Evolutionary conservation across 1,140 invertebrate genomes (phyloP).

Genomic region (Gonioctena quinquepunctata): DNA sequence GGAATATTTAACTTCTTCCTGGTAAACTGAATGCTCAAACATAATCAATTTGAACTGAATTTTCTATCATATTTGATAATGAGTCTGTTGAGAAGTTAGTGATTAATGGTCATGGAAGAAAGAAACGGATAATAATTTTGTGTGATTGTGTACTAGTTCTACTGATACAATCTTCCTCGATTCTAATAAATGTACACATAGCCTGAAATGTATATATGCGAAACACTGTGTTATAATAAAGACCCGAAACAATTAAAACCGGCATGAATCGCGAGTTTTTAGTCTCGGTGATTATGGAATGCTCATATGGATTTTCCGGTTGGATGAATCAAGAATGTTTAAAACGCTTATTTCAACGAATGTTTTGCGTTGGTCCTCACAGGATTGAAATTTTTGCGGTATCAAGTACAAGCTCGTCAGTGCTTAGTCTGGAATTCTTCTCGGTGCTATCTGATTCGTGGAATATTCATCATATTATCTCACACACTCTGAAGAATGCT

Average conservation of each 20-base stretch:
- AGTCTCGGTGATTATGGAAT: conserved; percentile 32
- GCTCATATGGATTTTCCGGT: conserved; percentile 31
- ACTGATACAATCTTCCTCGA: neutral
- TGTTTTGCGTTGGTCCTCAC: conserved; percentile 15
- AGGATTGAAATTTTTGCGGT: conserved; percentile 45
- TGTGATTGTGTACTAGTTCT: too few species aligned
- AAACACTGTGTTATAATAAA: neutral
- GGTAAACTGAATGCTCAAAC: too few species aligned
- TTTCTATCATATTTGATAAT: too few species aligned
- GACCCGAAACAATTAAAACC: conserved; percentile 22
- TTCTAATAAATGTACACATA: neutral
- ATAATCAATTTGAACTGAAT: too few species aligned
- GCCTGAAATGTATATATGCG: neutral
- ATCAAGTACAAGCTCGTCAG: conserved; percentile 26
- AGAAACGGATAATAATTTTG: too few species aligned
- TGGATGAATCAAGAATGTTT: conserved; percentile 30
- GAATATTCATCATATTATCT: neutral
- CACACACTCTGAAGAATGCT: too few species aligned
- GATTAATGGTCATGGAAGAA: too few species aligned
- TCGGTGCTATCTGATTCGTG: neutral
- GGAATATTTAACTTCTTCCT: too few species aligned
- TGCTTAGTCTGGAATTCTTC: conserved; percentile 2
- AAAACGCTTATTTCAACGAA: conserved; percentile 24
- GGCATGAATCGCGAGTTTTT: conserved; percentile 24
- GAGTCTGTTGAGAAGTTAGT: too few species aligned